A percentile compares a stretch with the other conserved stretches of the same genome.
phyloP scores from a whole-genome alignment of 2,888 invertebrate species.

The Drosophila meridionalis region DNA sequence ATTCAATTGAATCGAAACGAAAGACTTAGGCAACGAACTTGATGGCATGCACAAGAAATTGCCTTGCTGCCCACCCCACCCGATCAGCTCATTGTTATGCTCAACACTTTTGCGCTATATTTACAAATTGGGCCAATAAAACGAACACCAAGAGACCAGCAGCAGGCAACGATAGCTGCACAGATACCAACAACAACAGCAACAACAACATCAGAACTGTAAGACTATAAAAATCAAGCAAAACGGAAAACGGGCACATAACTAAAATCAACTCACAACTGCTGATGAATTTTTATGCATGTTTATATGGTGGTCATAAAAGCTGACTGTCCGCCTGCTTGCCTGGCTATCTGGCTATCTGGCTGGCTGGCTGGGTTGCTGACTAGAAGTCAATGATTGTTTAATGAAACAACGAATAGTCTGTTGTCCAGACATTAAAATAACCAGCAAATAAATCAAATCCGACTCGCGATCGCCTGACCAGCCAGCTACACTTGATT shows the following conservation, averaged over 20 bases:
- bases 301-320: constrained; percentile 76
- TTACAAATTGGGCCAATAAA: constrained; percentile 80
- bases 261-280: constrained; percentile 65
- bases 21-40: constrained; percentile 68
- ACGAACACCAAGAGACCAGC: constrained; percentile 66
- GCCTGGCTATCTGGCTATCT: background rate
- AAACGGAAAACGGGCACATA: constrained; percentile 61
- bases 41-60: constrained; percentile 53
- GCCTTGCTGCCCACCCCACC: constrained; percentile 2
- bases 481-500: constrained; percentile 67
- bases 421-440: constrained; percentile 60
- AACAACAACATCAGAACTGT: constrained; percentile 56
- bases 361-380: background rate
- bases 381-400: constrained; percentile 77
- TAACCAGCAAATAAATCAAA: constrained; percentile 71
- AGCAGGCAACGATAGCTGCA: constrained; percentile 25
- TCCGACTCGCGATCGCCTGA: constrained; percentile 42
- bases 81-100: constrained; percentile 72
- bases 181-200: constrained; percentile 13
- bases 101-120: constrained; percentile 76
- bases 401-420: constrained; percentile 69
- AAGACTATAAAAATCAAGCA: constrained; percentile 66
- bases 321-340: constrained; percentile 32
- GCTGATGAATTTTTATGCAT: constrained; percentile 79
- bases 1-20: constrained; percentile 44